These are phyloP conservation scores for Brachyhypopomus gauderio DNA, from an alignment of 2,113 vertebrate species.

Conservation along the genomic window DNA sequence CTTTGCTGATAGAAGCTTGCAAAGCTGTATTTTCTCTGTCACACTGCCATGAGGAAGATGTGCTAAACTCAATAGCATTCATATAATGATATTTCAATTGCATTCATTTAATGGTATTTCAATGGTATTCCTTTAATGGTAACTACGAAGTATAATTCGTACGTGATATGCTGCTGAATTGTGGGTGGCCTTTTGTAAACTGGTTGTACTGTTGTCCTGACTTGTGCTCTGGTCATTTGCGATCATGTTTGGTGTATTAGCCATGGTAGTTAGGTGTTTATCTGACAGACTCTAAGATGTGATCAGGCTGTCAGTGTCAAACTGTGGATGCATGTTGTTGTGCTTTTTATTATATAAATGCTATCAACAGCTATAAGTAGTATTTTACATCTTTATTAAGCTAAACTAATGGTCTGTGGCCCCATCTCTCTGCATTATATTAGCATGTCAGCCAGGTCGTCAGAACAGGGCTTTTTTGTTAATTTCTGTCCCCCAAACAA, in stretches of 20 bases:
- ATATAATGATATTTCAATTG: constrained; percentile 32
- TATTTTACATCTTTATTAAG: background rate
- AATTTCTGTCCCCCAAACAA: no score
- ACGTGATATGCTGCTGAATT: background rate
- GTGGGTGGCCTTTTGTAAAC: constrained; percentile 6
- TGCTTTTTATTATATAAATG: no score
- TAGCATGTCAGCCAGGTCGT: constrained; percentile 5
- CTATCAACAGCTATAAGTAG: background rate
- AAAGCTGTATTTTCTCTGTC: constrained; percentile 19
- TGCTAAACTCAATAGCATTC: background rate
- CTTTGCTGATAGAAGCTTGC: constrained; percentile 27
- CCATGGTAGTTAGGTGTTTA: background rate
- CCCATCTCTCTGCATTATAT: background rate
- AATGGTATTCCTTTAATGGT: constrained; percentile 10
- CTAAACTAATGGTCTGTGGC: background rate
- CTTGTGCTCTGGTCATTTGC: background rate
- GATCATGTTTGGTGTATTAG: background rate
- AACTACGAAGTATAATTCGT: constrained; percentile 28
- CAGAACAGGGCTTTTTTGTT: background rate
- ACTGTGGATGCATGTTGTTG: no score
- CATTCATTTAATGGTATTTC: constrained; percentile 26
- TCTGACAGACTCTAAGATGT: background rate
- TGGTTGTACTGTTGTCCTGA: background rate
- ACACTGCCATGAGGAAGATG: constrained; percentile 27
- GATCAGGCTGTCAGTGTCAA: background rate